Evolutionary conservation across 2,113 vertebrate genomes (phyloP).

Genomic region (Chloropsis hardwickii): DNA sequence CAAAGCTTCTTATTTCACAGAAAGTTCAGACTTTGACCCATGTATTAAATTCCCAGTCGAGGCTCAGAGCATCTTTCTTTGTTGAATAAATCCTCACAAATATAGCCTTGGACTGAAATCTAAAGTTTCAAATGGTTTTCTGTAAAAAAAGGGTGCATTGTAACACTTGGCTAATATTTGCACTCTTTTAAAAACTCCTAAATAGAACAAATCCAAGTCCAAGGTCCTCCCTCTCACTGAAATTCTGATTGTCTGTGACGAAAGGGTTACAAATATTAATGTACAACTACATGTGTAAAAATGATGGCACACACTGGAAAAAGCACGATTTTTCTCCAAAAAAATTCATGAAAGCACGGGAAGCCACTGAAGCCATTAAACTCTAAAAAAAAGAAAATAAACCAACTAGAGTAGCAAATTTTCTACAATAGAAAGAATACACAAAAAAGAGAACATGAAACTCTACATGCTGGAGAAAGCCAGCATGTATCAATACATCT

Average conservation of each 20-base stretch:
- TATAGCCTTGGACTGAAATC: conserved; percentile 9
- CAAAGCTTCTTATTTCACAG: conserved; percentile 44
- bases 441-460: neutral
- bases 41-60: conserved; percentile 33
- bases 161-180: conserved; percentile 19
- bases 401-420: neutral
- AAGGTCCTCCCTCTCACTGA: neutral
- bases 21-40: conserved; percentile 55
- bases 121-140: conserved; percentile 15
- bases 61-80: conserved; percentile 42
- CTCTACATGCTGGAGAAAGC: neutral
- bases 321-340: neutral
- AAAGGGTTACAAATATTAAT: neutral
- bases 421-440: neutral
- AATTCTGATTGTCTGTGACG: neutral
- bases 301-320: neutral
- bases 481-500: neutral
- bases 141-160: conserved; percentile 14
- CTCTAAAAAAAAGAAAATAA: no score
- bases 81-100: conserved; percentile 56
- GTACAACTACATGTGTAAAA: neutral
- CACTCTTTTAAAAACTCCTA: neutral
- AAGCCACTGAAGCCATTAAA: neutral
- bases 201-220: neutral
- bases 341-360: neutral